Evolutionary conservation across 1,140 invertebrate genomes (phyloP).

Genomic region (Riptortus pedestris): DNA sequence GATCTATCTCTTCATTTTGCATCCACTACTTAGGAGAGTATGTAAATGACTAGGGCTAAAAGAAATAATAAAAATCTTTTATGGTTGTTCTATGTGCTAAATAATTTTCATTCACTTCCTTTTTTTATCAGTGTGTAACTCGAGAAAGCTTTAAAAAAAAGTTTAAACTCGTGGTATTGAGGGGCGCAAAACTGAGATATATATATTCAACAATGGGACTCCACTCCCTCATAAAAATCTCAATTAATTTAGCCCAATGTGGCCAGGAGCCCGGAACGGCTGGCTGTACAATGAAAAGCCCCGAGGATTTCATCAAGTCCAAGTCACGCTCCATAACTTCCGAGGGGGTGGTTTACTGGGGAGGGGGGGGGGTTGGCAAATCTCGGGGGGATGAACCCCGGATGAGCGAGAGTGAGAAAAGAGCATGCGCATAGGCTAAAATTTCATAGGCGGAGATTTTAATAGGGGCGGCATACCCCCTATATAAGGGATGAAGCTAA

Average conservation of each 20-base stretch:
- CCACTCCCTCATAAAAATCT: neutral
- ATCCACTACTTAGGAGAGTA: too few relatives aligned
- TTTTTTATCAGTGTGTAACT: too few relatives aligned
- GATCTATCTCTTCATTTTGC: too few relatives aligned
- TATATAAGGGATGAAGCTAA: slow-evolving; percentile 7
- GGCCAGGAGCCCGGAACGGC: too few relatives aligned
- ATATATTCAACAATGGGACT: too few relatives aligned
- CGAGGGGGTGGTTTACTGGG: neutral
- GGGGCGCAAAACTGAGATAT: too few relatives aligned
- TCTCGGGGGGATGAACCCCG: neutral
- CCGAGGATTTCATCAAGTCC: neutral
- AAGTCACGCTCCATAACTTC: neutral
- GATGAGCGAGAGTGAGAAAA: neutral
- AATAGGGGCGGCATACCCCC: neutral
- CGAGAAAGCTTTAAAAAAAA: too few relatives aligned
- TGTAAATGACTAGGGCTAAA: too few relatives aligned
- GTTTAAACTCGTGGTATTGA: too few relatives aligned
- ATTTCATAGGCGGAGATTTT: neutral
- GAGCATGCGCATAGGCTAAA: neutral
- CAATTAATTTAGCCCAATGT: neutral
- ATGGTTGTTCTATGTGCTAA: too few relatives aligned
- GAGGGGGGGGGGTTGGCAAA: neutral
- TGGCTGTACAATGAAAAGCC: neutral
- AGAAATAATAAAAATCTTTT: too few relatives aligned
- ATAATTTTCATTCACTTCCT: too few relatives aligned